Conservation (phyloP, 2,888 invertebrate genomes). For the Willowsia nigromaculata region DNA sequence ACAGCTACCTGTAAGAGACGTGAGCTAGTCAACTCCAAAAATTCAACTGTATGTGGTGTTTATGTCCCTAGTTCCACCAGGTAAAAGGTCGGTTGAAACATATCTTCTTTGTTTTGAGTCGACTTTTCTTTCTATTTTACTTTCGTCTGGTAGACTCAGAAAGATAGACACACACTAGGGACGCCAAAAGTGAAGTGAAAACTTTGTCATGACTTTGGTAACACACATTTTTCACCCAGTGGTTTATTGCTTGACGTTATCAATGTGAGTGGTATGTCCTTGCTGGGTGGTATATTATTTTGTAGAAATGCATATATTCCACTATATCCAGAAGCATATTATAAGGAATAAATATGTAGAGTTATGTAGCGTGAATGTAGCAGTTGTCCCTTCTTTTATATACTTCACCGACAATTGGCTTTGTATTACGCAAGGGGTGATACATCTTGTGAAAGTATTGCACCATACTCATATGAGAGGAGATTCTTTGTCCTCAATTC, state of each 20-base stretch:
- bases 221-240: slow-evolving; percentile 62
- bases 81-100: background rate
- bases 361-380: background rate
- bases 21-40: background rate
- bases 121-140: slow-evolving; percentile 35
- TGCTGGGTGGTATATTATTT: background rate
- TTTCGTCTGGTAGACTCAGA: background rate
- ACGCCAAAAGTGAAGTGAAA: slow-evolving; percentile 49
- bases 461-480: slow-evolving; percentile 12
- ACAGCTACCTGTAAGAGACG: background rate
- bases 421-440: background rate
- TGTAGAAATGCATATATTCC: background rate
- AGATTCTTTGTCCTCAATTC: slow-evolving; percentile 62
- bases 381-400: background rate
- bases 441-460: background rate
- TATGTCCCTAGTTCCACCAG: background rate
- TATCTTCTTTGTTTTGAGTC: background rate
- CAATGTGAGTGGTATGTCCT: background rate
- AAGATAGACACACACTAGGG: slow-evolving; percentile 34
- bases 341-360: background rate
- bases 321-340: background rate
- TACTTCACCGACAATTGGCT: background rate
- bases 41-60: background rate
- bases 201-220: slow-evolving; percentile 61
- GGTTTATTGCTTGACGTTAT: slow-evolving; percentile 61